A percentile compares a stretch with the other conserved stretches of the same genome.
These are phyloP conservation scores for Catharus minimus DNA, from an alignment of 2,113 vertebrate species.

Conservation along the genomic window DNA sequence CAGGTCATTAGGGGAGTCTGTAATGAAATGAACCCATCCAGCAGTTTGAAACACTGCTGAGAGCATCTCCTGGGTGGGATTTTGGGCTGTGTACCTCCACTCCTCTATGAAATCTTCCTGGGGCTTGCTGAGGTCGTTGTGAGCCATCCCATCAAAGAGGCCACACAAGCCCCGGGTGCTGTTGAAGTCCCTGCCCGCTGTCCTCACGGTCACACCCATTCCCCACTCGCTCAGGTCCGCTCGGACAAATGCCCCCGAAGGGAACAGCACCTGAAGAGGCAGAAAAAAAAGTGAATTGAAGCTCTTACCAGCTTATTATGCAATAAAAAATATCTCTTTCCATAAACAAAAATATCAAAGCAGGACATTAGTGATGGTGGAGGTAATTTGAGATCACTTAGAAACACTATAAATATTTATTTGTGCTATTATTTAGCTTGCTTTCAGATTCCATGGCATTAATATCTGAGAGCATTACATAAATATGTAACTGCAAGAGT, in stretches of 20 bases:
- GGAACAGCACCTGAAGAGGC: slow-evolving; percentile 75
- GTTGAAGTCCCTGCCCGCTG: slow-evolving; percentile 71
- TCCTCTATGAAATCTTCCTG: slow-evolving; percentile 71
- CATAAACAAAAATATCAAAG: neutral
- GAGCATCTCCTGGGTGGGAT: neutral
- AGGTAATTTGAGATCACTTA: slow-evolving; percentile 3
- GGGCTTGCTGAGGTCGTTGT: slow-evolving; percentile 74
- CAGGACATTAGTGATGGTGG: fast-evolving
- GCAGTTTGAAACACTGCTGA: neutral
- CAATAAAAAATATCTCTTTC: neutral
- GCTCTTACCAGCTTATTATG: neutral
- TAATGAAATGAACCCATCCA: neutral
- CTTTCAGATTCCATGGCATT: neutral
- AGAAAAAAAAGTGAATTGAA: neutral
- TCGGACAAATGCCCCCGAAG: slow-evolving; percentile 77
- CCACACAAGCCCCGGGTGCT: slow-evolving; percentile 75
- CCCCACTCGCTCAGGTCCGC: slow-evolving; percentile 74
- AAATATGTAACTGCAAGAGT: neutral
- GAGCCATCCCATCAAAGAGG: slow-evolving; percentile 72
- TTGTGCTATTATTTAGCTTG: neutral
- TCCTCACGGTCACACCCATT: slow-evolving; percentile 76
- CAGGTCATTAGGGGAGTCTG: neutral
- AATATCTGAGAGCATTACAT: neutral
- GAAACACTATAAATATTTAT: slow-evolving; percentile 12
- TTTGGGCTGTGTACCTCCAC: slow-evolving; percentile 69